phyloP scores from a whole-genome alignment of 2,113 vertebrate genomes.

The Parotia lawesii region DNA sequence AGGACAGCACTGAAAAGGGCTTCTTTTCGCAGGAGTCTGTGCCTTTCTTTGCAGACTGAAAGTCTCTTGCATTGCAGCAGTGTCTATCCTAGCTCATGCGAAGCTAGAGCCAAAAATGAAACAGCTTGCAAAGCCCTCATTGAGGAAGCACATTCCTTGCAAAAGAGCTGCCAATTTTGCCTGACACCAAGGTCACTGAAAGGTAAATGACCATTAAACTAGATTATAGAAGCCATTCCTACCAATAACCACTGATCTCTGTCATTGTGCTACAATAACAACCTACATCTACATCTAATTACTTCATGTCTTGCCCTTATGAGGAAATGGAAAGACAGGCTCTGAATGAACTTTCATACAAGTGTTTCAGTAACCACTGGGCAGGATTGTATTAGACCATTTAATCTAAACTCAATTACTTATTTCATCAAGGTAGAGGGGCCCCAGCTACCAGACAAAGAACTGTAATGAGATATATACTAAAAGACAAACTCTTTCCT shows the following conservation, averaged over 20 bases:
- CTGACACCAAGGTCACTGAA: slow-evolving; percentile 56
- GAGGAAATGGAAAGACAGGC: slow-evolving; percentile 36
- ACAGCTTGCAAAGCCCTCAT: slow-evolving; percentile 25
- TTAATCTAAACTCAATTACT: slow-evolving; percentile 46
- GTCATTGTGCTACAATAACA: slow-evolving; percentile 38
- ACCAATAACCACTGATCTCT: slow-evolving; percentile 56
- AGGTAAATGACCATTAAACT: slow-evolving; percentile 64
- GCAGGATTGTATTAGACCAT: slow-evolving; percentile 2
- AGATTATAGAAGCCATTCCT: slow-evolving; percentile 48
- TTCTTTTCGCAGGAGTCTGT: not conserved
- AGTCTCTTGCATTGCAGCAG: slow-evolving; percentile 31
- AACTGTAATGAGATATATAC: not conserved
- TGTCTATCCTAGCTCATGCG: not conserved
- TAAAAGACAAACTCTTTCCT: not conserved
- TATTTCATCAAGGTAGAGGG: slow-evolving; percentile 22
- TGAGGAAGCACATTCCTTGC: slow-evolving; percentile 52
- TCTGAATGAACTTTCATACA: slow-evolving; percentile 39
- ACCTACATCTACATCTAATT: slow-evolving; percentile 34
- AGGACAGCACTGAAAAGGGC: not conserved
- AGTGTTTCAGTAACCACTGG: slow-evolving; percentile 37
- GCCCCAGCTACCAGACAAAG: not conserved
- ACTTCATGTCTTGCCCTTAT: slow-evolving; percentile 8
- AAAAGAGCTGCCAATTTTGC: slow-evolving; percentile 44
- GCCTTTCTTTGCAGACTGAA: slow-evolving; percentile 12
- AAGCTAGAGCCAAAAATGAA: slow-evolving; percentile 29